Conservation (phyloP, 2,888 invertebrate species). For the Villa cingulata region DNA sequence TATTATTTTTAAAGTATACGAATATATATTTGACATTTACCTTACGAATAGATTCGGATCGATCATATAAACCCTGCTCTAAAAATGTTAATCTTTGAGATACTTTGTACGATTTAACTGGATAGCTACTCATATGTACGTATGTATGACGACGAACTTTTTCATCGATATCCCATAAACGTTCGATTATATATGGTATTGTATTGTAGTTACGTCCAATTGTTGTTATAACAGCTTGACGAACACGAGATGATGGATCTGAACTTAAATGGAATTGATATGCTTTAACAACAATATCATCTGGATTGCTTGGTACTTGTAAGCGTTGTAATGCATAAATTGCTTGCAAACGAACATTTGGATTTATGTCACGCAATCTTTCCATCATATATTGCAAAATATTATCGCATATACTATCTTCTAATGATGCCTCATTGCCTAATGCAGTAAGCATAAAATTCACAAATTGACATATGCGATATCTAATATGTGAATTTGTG, state of each 20-base stretch:
- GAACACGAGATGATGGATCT: slow-evolving; percentile 66
- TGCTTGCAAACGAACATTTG: slow-evolving; percentile 66
- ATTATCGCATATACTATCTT: slow-evolving; percentile 59
- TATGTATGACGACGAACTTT: slow-evolving; percentile 47
- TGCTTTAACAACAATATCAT: slow-evolving; percentile 61
- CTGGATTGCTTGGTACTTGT: slow-evolving; percentile 61
- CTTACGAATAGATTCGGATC: slow-evolving; percentile 39
- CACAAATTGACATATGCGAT: slow-evolving; percentile 63
- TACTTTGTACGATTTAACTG: slow-evolving; percentile 42
- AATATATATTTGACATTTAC: slow-evolving; percentile 14
- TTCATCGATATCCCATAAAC: slow-evolving; percentile 65
- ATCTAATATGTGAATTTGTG: slow-evolving; percentile 44
- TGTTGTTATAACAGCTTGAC: slow-evolving; percentile 52
- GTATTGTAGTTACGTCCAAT: slow-evolving; percentile 61
- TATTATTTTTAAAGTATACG: neutral
- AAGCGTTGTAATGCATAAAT: slow-evolving; percentile 63
- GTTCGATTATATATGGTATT: slow-evolving; percentile 52
- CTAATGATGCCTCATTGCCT: slow-evolving; percentile 61
- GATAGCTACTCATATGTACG: slow-evolving; percentile 37
- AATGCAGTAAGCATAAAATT: slow-evolving; percentile 60
- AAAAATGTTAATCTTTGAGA: slow-evolving; percentile 48
- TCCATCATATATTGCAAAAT: slow-evolving; percentile 55
- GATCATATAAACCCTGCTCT: slow-evolving; percentile 49
- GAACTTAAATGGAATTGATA: slow-evolving; percentile 56
- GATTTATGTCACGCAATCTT: slow-evolving; percentile 55